Percentiles rank a stretch among this genome's conserved stretches.
These are phyloP conservation scores for Heliocidaris tuberculata DNA, from an alignment of 35 echinoderm and acorn worm genomes.

Conservation along the genomic window DNA sequence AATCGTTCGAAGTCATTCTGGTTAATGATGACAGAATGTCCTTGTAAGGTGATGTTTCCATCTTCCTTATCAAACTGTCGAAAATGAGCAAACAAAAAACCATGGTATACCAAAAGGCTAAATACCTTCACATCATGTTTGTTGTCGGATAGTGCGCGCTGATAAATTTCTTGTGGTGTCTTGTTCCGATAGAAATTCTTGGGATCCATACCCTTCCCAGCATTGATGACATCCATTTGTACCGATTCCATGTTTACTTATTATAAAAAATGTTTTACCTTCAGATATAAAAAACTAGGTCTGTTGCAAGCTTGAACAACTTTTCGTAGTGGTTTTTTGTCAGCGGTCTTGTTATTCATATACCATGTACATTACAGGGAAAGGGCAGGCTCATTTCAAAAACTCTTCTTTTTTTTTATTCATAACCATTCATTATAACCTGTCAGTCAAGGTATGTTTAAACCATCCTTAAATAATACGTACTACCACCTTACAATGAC, in stretches of 20 bases:
- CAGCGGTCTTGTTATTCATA: no score
- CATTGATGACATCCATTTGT: background rate
- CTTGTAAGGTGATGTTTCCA: background rate
- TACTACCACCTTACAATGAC: no score
- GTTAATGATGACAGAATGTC: background rate
- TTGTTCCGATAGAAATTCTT: background rate
- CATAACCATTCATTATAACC: no score
- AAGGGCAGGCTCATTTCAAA: no score
- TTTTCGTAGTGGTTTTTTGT: no score
- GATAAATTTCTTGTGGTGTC: background rate
- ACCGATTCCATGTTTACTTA: background rate
- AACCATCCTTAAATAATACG: no score
- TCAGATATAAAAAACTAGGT: background rate
- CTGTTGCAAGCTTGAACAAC: background rate
- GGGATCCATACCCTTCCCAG: background rate
- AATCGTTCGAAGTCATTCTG: background rate
- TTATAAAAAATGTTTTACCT: background rate
- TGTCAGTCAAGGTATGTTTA: no score
- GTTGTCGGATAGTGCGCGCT: background rate
- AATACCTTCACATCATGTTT: background rate
- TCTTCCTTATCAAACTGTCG: background rate
- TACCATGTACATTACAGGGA: no score
- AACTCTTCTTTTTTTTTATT: no score
- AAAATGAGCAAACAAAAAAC: slow-evolving; percentile 10
- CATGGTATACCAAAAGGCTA: background rate